phyloP scores from a whole-genome alignment of 1,140 invertebrate species.

The Drosophila burlai region DNA sequence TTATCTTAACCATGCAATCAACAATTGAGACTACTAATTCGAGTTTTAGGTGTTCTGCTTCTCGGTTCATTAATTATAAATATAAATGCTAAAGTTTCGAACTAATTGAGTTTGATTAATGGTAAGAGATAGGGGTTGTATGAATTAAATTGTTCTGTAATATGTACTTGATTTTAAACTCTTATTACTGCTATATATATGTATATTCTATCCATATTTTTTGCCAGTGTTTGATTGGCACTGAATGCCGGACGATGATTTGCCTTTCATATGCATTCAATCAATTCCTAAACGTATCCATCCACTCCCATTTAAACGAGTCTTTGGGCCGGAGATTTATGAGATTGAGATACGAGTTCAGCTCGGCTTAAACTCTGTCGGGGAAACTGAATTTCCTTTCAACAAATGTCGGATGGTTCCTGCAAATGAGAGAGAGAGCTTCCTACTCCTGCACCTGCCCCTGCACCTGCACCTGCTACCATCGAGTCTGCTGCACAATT shows the following conservation, averaged over 20 bases:
- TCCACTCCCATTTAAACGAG: constrained; percentile 34
- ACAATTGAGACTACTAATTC: constrained; percentile 20
- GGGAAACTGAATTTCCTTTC: constrained; percentile 38
- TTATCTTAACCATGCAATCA: constrained; percentile 13
- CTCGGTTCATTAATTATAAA: constrained; percentile 19
- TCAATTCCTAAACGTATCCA: constrained; percentile 57
- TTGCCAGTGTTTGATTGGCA: constrained; percentile 19
- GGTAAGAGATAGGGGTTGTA: not conserved
- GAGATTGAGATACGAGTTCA: constrained; percentile 27
- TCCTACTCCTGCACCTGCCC: not conserved
- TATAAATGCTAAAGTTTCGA: not conserved
- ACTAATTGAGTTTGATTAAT: constrained; percentile 12
- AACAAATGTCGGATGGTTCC: constrained; percentile 12
- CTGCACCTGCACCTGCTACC: not conserved
- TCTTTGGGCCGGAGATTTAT: constrained; percentile 20
- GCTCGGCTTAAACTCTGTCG: constrained; percentile 17
- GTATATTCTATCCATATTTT: not conserved
- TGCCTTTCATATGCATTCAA: constrained; percentile 73
- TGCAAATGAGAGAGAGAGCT: constrained; percentile 22
- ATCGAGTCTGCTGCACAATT: constrained; percentile 27
- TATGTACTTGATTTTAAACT: not conserved
- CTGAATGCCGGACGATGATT: constrained; percentile 41
- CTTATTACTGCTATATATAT: not conserved
- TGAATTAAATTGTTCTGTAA: not conserved
- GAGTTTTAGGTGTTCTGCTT: constrained; percentile 16